Evolutionary conservation across 2,888 invertebrate species (phyloP), one percentile per base, ranked within the genome.

Genomic region (Stictocephala bisonia): DNA sequence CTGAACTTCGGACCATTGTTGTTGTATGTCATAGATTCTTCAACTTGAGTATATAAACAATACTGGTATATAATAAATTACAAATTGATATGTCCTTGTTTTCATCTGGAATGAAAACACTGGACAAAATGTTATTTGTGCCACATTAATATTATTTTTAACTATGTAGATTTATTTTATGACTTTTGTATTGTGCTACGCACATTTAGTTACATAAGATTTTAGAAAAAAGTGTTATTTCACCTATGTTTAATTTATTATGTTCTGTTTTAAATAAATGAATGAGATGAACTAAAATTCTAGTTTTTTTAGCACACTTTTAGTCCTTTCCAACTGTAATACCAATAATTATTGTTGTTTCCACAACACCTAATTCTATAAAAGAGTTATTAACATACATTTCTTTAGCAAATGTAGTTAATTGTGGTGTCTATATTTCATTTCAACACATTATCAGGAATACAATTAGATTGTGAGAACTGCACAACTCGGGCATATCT

Each of bases 131-230:
- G 60, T 60, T 60, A 35, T 60, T 40, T 60, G 60, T 60, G 60
- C 60, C 60, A 60, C 60, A 40, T 60, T 60, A 40, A 35, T 60
- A 40, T 60, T 60, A 60, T 60, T 60, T 60, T 60, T 60, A 29
- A 60, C 40, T 60, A 40, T n/a, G 60, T 60, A 60, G 60, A 60
- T 40, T 60, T 60, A 60, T 60, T 60, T 60, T 60, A 60, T 40
- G 60, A 40, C 31, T 60, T 60, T 60, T 60, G 40, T 60, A 60
- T 60, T 60, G 60, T 60, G 60, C 60, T 60, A 60, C 35, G 60
- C 60, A 60, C 60, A 60, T 27, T n/a, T 60, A 60, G 60, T 35
- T 60, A 60, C 24, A 7, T 60, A 60, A 60, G 60, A 60, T n/a
- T 60, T 40, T 35, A 35, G 35, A 60, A 11, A 22, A 60, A 11